phyloP scores from a whole-genome alignment of 2,888 invertebrate genomes.

The Cheilosia scutellata region DNA sequence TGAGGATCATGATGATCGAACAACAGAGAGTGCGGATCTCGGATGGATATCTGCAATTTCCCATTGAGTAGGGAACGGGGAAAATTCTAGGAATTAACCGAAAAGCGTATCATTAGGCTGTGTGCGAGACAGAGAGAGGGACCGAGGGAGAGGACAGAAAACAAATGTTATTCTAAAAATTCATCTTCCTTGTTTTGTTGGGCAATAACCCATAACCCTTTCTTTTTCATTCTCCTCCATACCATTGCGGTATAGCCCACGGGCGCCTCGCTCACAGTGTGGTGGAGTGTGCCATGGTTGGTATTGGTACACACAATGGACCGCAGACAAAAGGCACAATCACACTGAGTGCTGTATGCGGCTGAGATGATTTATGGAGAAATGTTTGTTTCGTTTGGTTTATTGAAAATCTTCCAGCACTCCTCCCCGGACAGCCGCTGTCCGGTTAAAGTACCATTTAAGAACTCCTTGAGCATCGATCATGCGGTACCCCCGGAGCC shows the following conservation, averaged over 20 bases:
- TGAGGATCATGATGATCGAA: constrained; percentile 45
- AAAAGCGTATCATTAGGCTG: constrained; percentile 65
- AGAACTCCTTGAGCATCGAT: constrained; percentile 60
- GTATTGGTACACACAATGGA: constrained; percentile 38
- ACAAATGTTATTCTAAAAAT: constrained; percentile 60
- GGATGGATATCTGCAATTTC: constrained; percentile 23
- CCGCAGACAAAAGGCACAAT: constrained; percentile 57
- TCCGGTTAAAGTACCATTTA: constrained; percentile 12
- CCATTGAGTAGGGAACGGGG: constrained; percentile 1
- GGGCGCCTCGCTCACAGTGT: constrained; percentile 58
- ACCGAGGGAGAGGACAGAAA: constrained; percentile 28
- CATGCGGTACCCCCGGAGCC: constrained; percentile 44
- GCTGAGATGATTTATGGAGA: constrained; percentile 63
- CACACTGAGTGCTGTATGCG: constrained; percentile 32
- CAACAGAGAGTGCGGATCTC: constrained; percentile 13
- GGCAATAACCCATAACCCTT: constrained; percentile 69
- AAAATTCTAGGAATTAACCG: constrained; percentile 69
- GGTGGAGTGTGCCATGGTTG: constrained; percentile 57
- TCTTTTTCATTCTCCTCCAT: constrained; percentile 31
- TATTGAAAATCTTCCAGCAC: constrained; percentile 38
- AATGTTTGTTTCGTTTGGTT: constrained; percentile 53
- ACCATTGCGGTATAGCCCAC: constrained; percentile 19
- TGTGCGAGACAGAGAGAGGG: constrained; percentile 7
- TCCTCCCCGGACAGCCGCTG: neutral
- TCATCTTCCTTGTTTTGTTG: constrained; percentile 46